Percentiles rank a stretch among this genome's conserved stretches.
Evolutionary conservation across 2,797 vertebrate genomes (phyloP).

Genomic region (Acanthurus tractus): DNA sequence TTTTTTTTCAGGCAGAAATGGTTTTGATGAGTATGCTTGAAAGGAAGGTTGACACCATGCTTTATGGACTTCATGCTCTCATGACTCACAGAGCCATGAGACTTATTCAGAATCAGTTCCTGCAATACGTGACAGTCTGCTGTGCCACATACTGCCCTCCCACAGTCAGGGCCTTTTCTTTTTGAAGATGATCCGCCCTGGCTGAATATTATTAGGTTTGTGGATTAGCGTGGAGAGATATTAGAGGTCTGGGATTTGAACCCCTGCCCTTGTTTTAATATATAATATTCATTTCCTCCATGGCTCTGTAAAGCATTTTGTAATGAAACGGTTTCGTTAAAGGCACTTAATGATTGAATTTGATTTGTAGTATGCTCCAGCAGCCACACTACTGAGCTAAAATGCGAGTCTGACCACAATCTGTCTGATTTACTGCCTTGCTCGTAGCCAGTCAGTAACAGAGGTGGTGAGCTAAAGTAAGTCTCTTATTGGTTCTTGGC

Average conservation of each 20-base stretch:
- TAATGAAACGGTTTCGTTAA: slow-evolving; percentile 60
- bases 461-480: slow-evolving; percentile 59
- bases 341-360: slow-evolving; percentile 58
- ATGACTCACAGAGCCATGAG: slow-evolving; percentile 35
- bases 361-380: slow-evolving; percentile 65
- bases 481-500: slow-evolving; percentile 61
- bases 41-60: slow-evolving; percentile 38
- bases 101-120: slow-evolving; percentile 36
- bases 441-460: slow-evolving; percentile 48
- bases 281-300: slow-evolving; percentile 60
- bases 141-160: slow-evolving; percentile 20
- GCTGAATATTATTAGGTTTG: slow-evolving; percentile 34
- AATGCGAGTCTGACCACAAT: slow-evolving; percentile 58
- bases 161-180: slow-evolving; percentile 8
- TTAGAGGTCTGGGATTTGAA: slow-evolving; percentile 62
- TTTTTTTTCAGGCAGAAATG: not conserved
- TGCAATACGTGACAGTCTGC: slow-evolving; percentile 15
- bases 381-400: slow-evolving; percentile 53
- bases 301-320: slow-evolving; percentile 46
- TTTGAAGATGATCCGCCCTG: slow-evolving; percentile 42
- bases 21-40: slow-evolving; percentile 44
- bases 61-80: slow-evolving; percentile 28
- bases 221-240: slow-evolving; percentile 48
- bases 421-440: slow-evolving; percentile 65
- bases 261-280: slow-evolving; percentile 47